Base-by-base conservation (phyloP, 2,113 vertebrate genomes). In the Phoenicopterus ruber region DNA sequence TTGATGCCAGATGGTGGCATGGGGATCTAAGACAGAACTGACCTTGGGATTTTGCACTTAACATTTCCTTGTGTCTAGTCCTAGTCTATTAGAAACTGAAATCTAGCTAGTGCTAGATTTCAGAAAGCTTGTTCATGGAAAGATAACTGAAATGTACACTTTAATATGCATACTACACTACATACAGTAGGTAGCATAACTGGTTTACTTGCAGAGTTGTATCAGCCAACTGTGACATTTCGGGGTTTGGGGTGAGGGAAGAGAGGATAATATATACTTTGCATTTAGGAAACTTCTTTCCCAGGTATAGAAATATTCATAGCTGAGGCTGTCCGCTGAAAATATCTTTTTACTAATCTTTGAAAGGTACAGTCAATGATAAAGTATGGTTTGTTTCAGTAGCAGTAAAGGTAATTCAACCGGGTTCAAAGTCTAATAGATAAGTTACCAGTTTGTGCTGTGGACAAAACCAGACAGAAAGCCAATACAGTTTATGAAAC, bases 71-170 rank as follows among this genome's bases (percentile, higher is more conserved):
- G 5, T 61, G 9, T 73, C 46, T 82, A 46, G 78, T 58, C 26
- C 24, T 61, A 31, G 36, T 62, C 42, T 70, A 8, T 73, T 28
- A 74, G 18, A 63, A 88, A n/a, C 66, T 46, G 28, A 67, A 72
- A 76, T 80, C 19, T 58, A 24, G 12, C 67, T 88, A 6, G 62
- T 77, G 18, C 31, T 72, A 81, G 13, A 67, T 70, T 58, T 71
- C 47, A 86, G 61, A 93, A 70, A 84, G 10, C 31, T 69, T 63
- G 16, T 70, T 90, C 18, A 19, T 34, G 47, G 70, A 85, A 74
- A 40, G 0, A 0, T 54, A 49, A 55, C 36, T 57, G 40, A 77
- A 85, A 66, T 2, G 1, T 57, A 18, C 1, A 1, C 24, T 62
- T 86, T 13, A 34, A 19, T 66, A 20, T 34, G n/a, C n/a, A 16